Percentiles rank a stretch among this genome's conserved stretches.
Evolutionary conservation across 2,797 vertebrate genomes (phyloP).

Genomic region (Miopithecus talapoin): DNA sequence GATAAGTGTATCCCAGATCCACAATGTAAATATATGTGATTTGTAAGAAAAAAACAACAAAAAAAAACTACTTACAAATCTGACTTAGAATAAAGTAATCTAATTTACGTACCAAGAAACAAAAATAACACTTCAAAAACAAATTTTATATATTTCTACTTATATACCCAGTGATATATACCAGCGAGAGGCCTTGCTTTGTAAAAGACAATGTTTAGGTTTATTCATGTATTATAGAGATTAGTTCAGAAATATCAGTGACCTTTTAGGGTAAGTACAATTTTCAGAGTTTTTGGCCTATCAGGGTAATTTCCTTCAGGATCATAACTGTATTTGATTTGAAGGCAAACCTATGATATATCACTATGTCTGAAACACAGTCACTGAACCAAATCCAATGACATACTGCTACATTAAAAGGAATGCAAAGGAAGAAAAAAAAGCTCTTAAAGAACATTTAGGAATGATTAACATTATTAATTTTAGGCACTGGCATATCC

Average conservation of each 20-base stretch:
- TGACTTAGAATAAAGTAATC: not conserved
- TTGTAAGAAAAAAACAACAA: not conserved
- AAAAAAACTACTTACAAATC: not conserved
- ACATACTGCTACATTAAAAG: not conserved
- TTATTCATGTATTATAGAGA: not conserved
- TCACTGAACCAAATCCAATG: not conserved
- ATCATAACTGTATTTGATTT: not conserved
- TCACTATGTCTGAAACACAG: not conserved
- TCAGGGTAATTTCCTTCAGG: conserved; percentile 34
- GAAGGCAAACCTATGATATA: not conserved
- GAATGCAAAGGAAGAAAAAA: conserved; percentile 28
- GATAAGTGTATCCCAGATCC: conserved; percentile 7
- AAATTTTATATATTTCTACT: conserved; percentile 4
- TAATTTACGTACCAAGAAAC: not conserved
- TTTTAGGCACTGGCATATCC: not conserved
- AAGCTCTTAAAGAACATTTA: not conserved
- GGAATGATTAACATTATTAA: not conserved
- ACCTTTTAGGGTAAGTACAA: not conserved
- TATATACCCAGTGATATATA: not conserved
- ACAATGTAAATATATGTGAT: conserved; percentile 59
- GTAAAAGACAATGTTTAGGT: not conserved
- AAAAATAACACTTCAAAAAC: not conserved
- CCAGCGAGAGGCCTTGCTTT: not conserved
- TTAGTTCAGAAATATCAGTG: not conserved
- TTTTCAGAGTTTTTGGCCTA: not conserved